Percentiles rank a stretch among this genome's conserved stretches.
Evolutionary conservation across 2,113 vertebrate genomes (phyloP).

Genomic region (Psittacara wagleri): DNA sequence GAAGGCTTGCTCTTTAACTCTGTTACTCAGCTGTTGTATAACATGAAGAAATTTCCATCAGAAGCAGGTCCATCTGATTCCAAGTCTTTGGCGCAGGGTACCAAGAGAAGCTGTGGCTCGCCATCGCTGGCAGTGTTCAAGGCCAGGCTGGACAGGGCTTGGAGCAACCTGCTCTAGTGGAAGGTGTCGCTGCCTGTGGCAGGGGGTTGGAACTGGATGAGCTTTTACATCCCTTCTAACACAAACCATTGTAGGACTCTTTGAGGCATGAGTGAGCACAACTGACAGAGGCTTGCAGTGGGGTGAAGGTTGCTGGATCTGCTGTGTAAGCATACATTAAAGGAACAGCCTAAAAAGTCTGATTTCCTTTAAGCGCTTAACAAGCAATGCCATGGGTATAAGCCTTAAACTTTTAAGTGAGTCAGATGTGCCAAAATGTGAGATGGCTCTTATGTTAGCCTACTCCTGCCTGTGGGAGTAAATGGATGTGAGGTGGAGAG

Average conservation of each 20-base stretch:
- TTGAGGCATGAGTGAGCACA: not conserved
- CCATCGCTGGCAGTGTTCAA: not conserved
- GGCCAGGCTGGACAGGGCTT: not conserved
- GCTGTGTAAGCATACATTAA: not conserved
- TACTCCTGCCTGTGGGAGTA: not conserved
- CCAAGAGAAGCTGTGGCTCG: not conserved
- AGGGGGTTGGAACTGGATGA: not conserved
- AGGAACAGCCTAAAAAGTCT: not conserved
- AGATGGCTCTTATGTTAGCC: not conserved
- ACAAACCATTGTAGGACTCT: not conserved
- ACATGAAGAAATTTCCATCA: not conserved
- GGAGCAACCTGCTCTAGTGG: not conserved
- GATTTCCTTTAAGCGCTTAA: not conserved
- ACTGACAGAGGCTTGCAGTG: not conserved
- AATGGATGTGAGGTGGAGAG: not conserved
- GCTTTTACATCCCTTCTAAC: not conserved
- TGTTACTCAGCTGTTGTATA: not conserved
- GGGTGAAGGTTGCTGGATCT: not conserved
- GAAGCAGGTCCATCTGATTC: not conserved
- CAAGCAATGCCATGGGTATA: not conserved
- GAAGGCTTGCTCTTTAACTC: not conserved
- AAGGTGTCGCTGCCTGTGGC: not conserved
- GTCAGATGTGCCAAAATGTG: not conserved
- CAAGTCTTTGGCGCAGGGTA: not conserved
- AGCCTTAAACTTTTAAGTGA: not conserved